Conservation (phyloP, 2,888 invertebrate genomes). For the Aspidiotus destructor region DNA sequence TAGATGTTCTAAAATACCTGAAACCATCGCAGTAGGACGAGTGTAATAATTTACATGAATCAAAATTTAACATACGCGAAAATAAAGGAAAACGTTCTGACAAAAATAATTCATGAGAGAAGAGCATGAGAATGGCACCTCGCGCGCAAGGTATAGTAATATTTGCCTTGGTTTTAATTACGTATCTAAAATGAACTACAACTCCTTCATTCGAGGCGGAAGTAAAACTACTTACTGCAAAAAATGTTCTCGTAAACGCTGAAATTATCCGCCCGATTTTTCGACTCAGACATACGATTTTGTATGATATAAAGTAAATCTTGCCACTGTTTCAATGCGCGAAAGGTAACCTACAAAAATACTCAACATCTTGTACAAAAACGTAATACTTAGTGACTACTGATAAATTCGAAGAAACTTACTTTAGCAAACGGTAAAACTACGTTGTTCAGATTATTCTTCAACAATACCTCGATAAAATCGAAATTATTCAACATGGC, state of each 20-base stretch:
- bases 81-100: background rate
- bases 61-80: background rate
- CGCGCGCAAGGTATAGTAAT: too few relatives aligned
- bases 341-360: background rate
- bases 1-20: constrained; percentile 25
- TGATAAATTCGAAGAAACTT: background rate
- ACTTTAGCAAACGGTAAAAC: constrained; percentile 25
- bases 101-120: too few relatives aligned
- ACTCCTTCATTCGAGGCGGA: background rate
- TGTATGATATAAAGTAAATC: constrained; percentile 19
- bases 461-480: constrained; percentile 11
- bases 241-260: constrained; percentile 10
- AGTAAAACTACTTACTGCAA: background rate
- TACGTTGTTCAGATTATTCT: constrained; percentile 9
- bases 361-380: background rate
- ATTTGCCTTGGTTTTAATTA: constrained; percentile 1
- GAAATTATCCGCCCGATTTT: background rate
- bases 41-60: background rate
- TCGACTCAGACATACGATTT: constrained; percentile 15
- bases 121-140: too few relatives aligned
- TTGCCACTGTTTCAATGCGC: constrained; percentile 17
- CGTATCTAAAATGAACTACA: too few relatives aligned
- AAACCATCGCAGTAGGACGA: background rate
- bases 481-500: constrained; percentile 19
- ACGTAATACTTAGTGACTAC: background rate